A percentile compares a stretch with the other conserved stretches of the same genome.
These are phyloP conservation scores for Cuculus canorus DNA, from an alignment of 2,797 vertebrate species.

Conservation along the genomic window DNA sequence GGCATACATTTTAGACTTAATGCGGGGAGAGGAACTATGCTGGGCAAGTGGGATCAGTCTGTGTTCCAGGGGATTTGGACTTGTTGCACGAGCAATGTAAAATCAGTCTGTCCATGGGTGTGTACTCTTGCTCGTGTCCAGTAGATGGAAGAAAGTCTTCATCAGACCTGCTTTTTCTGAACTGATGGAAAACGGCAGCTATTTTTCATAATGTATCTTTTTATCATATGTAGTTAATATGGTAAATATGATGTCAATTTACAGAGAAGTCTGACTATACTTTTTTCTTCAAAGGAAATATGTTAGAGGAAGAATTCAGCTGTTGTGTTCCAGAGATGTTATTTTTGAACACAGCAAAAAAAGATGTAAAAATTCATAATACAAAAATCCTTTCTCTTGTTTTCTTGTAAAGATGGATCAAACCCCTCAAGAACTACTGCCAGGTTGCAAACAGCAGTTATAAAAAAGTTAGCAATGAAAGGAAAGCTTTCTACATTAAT, in stretches of 20 bases:
- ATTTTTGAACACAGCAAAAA: neutral
- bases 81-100: neutral
- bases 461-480: neutral
- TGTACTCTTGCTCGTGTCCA: rapidly evolving
- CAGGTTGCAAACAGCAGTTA: neutral
- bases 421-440: neutral
- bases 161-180: neutral
- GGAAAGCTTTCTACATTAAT: neutral
- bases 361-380: neutral
- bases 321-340: neutral
- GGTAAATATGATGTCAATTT: neutral
- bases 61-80: neutral
- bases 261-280: neutral
- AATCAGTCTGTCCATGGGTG: neutral
- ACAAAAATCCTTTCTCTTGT: neutral
- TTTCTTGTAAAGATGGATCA: neutral
- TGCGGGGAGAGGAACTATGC: neutral
- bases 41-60: neutral
- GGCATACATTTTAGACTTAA: neutral
- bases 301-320: neutral
- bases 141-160: neutral
- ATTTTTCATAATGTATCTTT: neutral
- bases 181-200: neutral
- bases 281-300: neutral
- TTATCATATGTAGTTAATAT: neutral